phyloP scores from a whole-genome alignment of 1,140 invertebrate species.

The Paracyclopina nana region DNA sequence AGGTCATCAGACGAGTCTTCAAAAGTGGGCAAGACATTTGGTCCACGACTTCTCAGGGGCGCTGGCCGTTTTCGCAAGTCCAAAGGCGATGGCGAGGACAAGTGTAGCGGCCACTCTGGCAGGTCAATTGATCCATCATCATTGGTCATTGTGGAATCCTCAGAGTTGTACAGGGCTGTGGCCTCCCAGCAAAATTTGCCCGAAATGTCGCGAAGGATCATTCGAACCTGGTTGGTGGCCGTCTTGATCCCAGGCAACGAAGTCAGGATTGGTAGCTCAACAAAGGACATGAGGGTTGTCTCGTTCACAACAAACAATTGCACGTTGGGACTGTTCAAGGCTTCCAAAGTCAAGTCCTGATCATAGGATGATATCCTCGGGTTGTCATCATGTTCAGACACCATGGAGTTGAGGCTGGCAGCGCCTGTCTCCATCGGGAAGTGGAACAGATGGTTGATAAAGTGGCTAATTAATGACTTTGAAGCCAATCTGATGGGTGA shows the following conservation, averaged over 20 bases:
- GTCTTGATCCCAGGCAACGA: slow-evolving; percentile 24
- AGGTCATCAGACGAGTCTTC: slow-evolving; percentile 63
- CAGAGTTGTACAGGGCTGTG: slow-evolving; percentile 47
- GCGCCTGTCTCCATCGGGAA: slow-evolving; percentile 71
- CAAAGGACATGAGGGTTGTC: slow-evolving; percentile 58
- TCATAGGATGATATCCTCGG: slow-evolving; percentile 40
- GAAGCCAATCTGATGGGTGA: slow-evolving; percentile 37
- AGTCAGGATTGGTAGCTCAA: slow-evolving; percentile 57
- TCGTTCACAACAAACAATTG: slow-evolving; percentile 59
- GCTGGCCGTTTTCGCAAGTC: background rate
- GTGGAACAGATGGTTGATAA: slow-evolving; percentile 67
- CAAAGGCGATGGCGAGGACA: too few relatives aligned
- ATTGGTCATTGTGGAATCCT: background rate
- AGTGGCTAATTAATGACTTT: slow-evolving; percentile 48
- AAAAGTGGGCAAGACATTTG: slow-evolving; percentile 52
- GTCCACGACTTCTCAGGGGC: slow-evolving; percentile 44
- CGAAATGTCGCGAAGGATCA: slow-evolving; percentile 71
- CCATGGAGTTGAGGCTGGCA: slow-evolving; percentile 53
- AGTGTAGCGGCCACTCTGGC: too few relatives aligned
- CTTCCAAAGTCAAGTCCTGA: slow-evolving; percentile 50
- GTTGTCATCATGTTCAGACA: slow-evolving; percentile 83
- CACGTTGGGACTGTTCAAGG: slow-evolving; percentile 67
- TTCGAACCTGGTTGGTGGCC: slow-evolving; percentile 44
- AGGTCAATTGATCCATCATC: background rate
- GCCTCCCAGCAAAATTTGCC: slow-evolving; percentile 95